phyloP scores from a whole-genome alignment of 2,113 vertebrate species.

The Spermophilus dauricus region DNA sequence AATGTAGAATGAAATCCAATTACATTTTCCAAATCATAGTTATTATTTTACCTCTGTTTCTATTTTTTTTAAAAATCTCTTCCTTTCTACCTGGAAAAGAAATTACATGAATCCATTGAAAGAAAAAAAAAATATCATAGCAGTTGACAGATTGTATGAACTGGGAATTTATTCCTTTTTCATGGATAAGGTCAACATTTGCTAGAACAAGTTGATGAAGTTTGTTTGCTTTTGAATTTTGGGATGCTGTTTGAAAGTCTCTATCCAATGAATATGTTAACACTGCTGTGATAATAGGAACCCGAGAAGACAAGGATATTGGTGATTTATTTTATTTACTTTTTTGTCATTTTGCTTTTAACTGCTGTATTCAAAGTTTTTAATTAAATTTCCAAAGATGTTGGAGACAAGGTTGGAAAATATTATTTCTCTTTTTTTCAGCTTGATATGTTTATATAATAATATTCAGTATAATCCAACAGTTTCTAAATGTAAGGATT shows the following conservation, averaged over 20 bases:
- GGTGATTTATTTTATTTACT: background rate
- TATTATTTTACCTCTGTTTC: background rate
- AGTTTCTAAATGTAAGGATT: slow-evolving; percentile 79
- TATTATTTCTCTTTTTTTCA: slow-evolving; percentile 64
- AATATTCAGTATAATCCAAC: slow-evolving; percentile 63
- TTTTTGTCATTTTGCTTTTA: background rate
- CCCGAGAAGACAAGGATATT: background rate
- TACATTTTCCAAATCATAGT: slow-evolving; percentile 26
- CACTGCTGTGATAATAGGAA: background rate
- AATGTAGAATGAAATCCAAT: background rate
- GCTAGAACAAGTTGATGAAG: background rate
- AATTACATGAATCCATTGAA: slow-evolving; percentile 49
- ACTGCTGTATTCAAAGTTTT: background rate
- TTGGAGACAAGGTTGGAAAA: slow-evolving; percentile 40
- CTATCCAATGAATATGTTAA: background rate
- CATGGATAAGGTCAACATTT: background rate
- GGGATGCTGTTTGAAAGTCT: background rate
- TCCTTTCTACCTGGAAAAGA: slow-evolving; percentile 41
- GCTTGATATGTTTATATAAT: slow-evolving; percentile 71
- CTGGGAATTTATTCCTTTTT: background rate
- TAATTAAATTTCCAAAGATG: background rate
- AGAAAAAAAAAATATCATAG: slow-evolving; percentile 45
- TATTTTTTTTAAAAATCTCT: background rate
- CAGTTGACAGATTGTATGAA: background rate
- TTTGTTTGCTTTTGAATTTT: slow-evolving; percentile 48